Evolutionary conservation across 30 jellyfish, hydroid and myxozoan species (phyloP).

Genomic region (Rhopilema esculentum): DNA sequence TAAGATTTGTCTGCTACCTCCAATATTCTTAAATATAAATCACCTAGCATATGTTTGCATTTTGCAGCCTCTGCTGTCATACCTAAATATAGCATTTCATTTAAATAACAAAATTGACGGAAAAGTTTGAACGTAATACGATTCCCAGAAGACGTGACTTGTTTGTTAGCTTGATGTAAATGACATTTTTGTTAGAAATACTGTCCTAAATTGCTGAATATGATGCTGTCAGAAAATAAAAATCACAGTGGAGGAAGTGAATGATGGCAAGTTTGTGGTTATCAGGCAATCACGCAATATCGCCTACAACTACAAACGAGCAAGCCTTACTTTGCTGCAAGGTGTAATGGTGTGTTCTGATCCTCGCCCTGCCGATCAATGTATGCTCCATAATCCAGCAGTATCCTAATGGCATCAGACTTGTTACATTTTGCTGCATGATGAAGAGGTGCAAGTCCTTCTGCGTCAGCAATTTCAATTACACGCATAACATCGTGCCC

Average conservation of each 20-base stretch:
- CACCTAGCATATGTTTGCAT: too few relatives aligned
- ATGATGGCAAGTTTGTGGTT: background rate
- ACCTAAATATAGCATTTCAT: too few relatives aligned
- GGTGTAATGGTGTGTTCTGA: constrained; percentile 84
- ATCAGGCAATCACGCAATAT: background rate
- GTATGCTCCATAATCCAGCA: constrained; percentile 73
- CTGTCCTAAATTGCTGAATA: too few relatives aligned
- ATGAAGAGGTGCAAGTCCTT: constrained; percentile 89
- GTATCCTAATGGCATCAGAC: constrained; percentile 40
- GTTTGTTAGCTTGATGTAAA: too few relatives aligned
- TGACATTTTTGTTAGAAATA: too few relatives aligned
- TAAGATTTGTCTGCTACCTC: too few relatives aligned
- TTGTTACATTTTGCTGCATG: constrained; percentile 89
- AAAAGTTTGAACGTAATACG: too few relatives aligned
- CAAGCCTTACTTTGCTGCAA: constrained; percentile 87
- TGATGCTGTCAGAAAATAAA: too few relatives aligned
- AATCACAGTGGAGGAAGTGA: background rate
- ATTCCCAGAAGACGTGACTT: too few relatives aligned
- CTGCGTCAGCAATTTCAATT: constrained; percentile 53
- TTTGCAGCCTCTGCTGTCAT: too few relatives aligned
- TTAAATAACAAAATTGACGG: too few relatives aligned
- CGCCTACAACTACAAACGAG: constrained; percentile 8
- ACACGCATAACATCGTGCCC: constrained; percentile 68
- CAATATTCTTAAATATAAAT: too few relatives aligned
- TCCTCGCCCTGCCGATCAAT: constrained; percentile 84